Evolutionary conservation across 1,140 invertebrate genomes (phyloP).

Genomic region (Gonioctena quinquepunctata): DNA sequence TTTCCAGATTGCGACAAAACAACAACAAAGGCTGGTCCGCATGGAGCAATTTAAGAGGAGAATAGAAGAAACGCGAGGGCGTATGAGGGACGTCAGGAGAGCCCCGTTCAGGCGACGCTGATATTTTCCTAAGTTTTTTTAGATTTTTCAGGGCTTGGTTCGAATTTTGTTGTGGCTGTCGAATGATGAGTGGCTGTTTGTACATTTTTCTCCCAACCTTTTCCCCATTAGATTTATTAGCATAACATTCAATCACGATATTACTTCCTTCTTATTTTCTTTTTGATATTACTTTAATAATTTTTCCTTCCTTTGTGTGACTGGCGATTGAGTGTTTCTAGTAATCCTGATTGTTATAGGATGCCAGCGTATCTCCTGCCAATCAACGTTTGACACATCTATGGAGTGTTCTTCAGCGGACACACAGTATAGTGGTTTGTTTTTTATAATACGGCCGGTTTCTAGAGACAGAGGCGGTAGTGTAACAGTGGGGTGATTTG

Average conservation of each 20-base stretch:
- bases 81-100: constrained; percentile 27
- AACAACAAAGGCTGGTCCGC: constrained; percentile 81
- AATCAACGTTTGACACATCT: neutral
- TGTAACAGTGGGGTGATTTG: neutral
- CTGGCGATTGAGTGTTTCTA: neutral
- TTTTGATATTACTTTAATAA: neutral
- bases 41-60: constrained; percentile 82
- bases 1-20: constrained; percentile 81
- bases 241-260: too few relatives aligned
- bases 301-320: constrained; percentile 5
- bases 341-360: constrained; percentile 23
- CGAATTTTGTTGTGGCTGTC: neutral
- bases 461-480: neutral
- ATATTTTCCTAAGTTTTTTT: constrained; percentile 14
- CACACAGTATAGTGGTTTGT: neutral
- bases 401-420: constrained; percentile 8
- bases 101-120: constrained; percentile 27
- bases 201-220: constrained; percentile 1
- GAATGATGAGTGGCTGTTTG: constrained; percentile 1
- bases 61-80: constrained; percentile 67
- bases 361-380: neutral
- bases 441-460: neutral
- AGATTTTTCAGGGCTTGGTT: constrained; percentile 18
- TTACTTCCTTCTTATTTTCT: too few relatives aligned
- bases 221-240: too few relatives aligned